These are phyloP conservation scores for Anthoscopus minutus DNA, from an alignment of 2,113 vertebrate species.

Conservation along the genomic window DNA sequence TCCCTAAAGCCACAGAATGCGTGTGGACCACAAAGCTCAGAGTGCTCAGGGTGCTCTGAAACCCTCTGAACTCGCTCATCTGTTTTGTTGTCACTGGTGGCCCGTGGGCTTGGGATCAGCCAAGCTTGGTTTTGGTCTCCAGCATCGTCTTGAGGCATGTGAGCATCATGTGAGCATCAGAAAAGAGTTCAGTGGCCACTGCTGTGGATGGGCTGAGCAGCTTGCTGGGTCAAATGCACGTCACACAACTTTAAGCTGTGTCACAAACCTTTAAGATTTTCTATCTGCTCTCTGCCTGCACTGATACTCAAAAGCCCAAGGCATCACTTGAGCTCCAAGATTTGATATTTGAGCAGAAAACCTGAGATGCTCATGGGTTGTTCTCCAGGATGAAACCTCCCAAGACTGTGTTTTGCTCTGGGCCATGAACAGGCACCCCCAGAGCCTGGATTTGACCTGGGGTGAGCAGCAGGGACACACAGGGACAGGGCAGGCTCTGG, in stretches of 20 bases:
- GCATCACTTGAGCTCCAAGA: not conserved
- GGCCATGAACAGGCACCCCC: not conserved
- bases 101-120: fast-evolving
- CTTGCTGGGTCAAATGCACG: not conserved
- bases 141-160: not conserved
- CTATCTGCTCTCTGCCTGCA: not conserved
- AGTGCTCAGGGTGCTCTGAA: not conserved
- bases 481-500: not conserved
- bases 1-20: not conserved
- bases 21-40: not conserved
- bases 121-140: not conserved
- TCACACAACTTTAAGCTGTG: not conserved
- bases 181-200: not conserved
- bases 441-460: not conserved
- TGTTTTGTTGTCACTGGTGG: not conserved
- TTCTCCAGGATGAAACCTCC: not conserved
- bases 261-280: not conserved
- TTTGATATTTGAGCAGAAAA: not conserved
- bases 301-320: too few relatives aligned
- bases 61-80: not conserved
- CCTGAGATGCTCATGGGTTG: fast-evolving
- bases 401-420: fast-evolving
- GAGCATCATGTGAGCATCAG: fast-evolving
- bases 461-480: not conserved
- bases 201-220: not conserved